These are phyloP conservation scores for Drosophila neonasuta DNA, from an alignment of 2,888 invertebrate species.

Conservation along the genomic window DNA sequence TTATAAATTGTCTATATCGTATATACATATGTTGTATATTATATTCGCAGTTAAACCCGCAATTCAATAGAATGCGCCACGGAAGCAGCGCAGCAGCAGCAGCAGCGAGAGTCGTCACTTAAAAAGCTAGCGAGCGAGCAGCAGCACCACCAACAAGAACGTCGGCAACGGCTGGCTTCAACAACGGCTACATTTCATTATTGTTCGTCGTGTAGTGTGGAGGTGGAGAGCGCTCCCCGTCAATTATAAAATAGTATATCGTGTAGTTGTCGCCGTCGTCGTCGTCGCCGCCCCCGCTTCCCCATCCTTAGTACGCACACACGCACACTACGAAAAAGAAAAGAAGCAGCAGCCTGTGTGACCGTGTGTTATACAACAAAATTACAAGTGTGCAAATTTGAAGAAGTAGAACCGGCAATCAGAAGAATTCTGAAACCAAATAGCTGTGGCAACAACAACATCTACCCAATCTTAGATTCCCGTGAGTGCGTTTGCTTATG, in stretches of 20 bases:
- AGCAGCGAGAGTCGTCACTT: slow-evolving; percentile 43
- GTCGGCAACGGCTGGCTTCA: slow-evolving; percentile 34
- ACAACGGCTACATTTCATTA: slow-evolving; percentile 54
- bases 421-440: slow-evolving; percentile 16
- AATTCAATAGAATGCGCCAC: slow-evolving; percentile 53
- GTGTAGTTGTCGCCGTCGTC: slow-evolving; percentile 35
- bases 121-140: slow-evolving; percentile 44
- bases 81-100: slow-evolving; percentile 47
- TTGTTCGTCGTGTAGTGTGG: slow-evolving; percentile 65
- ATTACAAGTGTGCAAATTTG: slow-evolving; percentile 54
- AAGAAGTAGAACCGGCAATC: slow-evolving; percentile 48
- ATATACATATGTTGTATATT: slow-evolving; percentile 15
- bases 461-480: slow-evolving; percentile 5
- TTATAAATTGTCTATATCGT: slow-evolving; percentile 22
- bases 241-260: slow-evolving; percentile 65
- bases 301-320: slow-evolving; percentile 28
- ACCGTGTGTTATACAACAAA: slow-evolving; percentile 74
- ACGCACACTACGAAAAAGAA: slow-evolving; percentile 1
- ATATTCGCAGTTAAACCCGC: slow-evolving; percentile 33
- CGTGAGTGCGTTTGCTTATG: slow-evolving; percentile 13
- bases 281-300: slow-evolving; percentile 20
- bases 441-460: neutral
- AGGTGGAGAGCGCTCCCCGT: slow-evolving; percentile 61
- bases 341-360: slow-evolving; percentile 14
- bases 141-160: slow-evolving; percentile 46